Evolutionary conservation across 2,888 invertebrate genomes (phyloP).

Genomic region (Drosophila peninsularis): DNA sequence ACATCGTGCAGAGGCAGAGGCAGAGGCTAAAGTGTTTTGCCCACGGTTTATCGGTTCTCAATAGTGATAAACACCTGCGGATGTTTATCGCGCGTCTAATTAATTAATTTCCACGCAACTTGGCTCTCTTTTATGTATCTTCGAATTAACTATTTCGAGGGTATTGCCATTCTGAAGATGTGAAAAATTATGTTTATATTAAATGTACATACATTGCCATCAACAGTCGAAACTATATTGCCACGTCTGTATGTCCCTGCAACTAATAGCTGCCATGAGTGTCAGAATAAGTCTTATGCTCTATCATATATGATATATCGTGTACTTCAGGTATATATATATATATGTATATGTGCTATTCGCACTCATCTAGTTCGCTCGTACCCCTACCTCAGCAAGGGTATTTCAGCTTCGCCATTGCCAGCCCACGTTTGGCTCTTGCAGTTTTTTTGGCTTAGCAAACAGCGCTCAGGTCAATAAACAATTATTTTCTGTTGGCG

Average conservation of each 20-base stretch:
- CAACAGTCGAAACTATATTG: too few relatives aligned
- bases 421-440: not conserved
- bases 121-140: slow-evolving; percentile 11
- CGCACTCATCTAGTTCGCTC: too few relatives aligned
- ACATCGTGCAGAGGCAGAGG: slow-evolving; percentile 9
- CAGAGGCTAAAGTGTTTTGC: not conserved
- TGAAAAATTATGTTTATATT: not conserved
- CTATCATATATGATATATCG: too few relatives aligned
- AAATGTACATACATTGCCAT: not conserved
- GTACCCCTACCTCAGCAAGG: not conserved
- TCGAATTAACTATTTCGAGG: not conserved
- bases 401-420: not conserved
- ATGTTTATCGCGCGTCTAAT: slow-evolving; percentile 62
- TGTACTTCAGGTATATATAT: not conserved
- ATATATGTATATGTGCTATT: too few relatives aligned
- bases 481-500: slow-evolving; percentile 17
- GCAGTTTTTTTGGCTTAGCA: slow-evolving; percentile 20
- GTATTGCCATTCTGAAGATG: not conserved
- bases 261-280: too few relatives aligned
- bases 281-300: too few relatives aligned
- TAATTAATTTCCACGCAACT: slow-evolving; percentile 52
- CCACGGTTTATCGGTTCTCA: slow-evolving; percentile 13
- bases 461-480: slow-evolving; percentile 34
- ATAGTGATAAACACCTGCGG: slow-evolving; percentile 45
- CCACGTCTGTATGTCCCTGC: too few relatives aligned